Conservation (phyloP, 2,797 vertebrate species). For the Glossophaga mutica region DNA sequence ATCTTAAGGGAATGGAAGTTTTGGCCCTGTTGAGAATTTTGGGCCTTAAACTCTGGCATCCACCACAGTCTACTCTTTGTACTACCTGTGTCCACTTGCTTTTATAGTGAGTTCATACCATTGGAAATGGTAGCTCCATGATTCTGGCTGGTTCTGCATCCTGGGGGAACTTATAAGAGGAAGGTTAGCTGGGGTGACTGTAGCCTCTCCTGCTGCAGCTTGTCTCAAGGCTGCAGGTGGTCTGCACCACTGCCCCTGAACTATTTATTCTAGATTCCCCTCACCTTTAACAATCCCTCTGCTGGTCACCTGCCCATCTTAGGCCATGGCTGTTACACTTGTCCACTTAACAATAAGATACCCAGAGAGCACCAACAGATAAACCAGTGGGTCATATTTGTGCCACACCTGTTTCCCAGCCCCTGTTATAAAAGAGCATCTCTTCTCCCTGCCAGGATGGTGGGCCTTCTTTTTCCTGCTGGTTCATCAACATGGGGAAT, state of each 20-base stretch:
- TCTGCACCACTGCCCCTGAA: too few species aligned
- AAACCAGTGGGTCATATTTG: background rate
- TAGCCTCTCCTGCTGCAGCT: background rate
- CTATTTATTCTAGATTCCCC: too few species aligned
- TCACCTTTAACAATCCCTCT: too few species aligned
- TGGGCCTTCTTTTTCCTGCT: background rate
- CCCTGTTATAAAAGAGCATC: background rate
- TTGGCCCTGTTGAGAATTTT: background rate
- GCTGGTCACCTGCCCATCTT: background rate
- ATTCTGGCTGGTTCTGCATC: background rate
- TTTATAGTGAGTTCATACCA: background rate
- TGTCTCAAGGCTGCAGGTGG: too few species aligned
- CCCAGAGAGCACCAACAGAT: accelerated
- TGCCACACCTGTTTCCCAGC: too few species aligned
- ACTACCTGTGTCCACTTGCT: too few species aligned
- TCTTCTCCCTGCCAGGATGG: accelerated
- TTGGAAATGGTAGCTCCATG: background rate
- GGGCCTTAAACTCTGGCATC: too few species aligned
- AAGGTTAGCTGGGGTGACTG: accelerated
- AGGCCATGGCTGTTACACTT: too few species aligned
- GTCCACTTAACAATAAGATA: background rate
- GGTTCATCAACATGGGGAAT: accelerated
- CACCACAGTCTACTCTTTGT: background rate
- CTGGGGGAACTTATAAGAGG: background rate
- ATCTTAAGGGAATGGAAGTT: background rate